Percentiles rank a stretch among this genome's conserved stretches.
phyloP scores from a whole-genome alignment of 35 echinoderm and acorn worm species.

The Heliocidaris erythrogramma region DNA sequence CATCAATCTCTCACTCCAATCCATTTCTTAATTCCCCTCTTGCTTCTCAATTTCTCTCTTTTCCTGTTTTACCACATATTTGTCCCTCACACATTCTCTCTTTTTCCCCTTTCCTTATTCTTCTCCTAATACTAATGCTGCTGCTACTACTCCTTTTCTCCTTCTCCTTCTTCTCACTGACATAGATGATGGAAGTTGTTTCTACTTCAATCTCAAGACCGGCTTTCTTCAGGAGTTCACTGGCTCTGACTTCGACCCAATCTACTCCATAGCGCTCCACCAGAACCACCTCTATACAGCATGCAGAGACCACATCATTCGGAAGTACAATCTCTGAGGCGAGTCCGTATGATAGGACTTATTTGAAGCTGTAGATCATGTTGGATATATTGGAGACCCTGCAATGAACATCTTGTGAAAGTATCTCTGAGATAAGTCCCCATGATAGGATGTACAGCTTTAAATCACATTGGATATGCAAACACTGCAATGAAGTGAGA shows the following conservation, averaged over 20 bases:
- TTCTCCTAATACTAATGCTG: neutral
- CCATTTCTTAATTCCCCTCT: neutral
- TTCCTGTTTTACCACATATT: neutral
- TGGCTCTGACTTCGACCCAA: conserved; percentile 83
- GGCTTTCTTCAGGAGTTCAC: conserved; percentile 75
- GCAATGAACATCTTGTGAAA: too few relatives aligned
- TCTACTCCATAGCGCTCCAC: conserved; percentile 70
- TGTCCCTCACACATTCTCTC: too few relatives aligned
- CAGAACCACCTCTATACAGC: conserved; percentile 78
- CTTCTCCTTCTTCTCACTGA: neutral
- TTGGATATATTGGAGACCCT: too few relatives aligned
- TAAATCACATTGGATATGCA: too few relatives aligned
- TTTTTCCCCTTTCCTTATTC: neutral
- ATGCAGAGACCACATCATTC: conserved; percentile 76
- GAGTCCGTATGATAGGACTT: neutral
- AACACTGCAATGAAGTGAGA: too few relatives aligned
- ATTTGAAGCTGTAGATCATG: neutral
- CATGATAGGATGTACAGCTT: too few relatives aligned
- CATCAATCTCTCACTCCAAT: neutral
- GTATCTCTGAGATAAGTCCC: too few relatives aligned
- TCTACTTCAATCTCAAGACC: conserved; percentile 57
- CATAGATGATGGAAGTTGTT: conserved; percentile 80
- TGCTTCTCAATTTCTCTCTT: neutral
- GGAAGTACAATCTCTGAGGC: conserved; percentile 66
- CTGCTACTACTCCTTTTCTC: neutral